Conservation (phyloP, 2,113 vertebrate genomes). For the Pachyramphus minor region DNA sequence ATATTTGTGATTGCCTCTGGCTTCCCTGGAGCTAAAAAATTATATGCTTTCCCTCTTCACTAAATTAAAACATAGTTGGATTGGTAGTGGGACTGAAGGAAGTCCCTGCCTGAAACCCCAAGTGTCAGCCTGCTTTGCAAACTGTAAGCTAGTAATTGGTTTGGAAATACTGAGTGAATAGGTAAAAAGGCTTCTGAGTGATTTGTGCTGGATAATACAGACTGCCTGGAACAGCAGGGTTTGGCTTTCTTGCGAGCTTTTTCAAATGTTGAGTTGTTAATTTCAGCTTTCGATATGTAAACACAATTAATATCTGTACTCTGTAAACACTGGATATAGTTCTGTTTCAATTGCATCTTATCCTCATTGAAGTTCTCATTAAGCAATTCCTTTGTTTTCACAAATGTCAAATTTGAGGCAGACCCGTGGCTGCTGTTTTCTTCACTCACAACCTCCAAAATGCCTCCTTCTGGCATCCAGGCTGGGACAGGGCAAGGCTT, state of each 20-base stretch:
- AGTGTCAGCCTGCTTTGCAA: conserved; percentile 64
- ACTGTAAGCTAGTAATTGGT: conserved; percentile 69
- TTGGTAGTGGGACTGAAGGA: conserved; percentile 64
- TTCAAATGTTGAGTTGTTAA: background rate
- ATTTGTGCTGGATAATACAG: conserved; percentile 10
- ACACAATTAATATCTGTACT: conserved; percentile 25
- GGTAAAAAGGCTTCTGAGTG: conserved; percentile 58
- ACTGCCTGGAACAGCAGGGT: background rate
- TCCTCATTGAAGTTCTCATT: background rate
- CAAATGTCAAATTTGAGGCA: background rate
- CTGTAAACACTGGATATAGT: background rate
- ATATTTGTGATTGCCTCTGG: conserved; percentile 69
- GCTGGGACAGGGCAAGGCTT: background rate
- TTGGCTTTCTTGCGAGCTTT: background rate
- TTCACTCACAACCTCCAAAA: background rate
- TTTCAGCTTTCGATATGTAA: background rate
- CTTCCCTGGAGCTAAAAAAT: conserved; percentile 69
- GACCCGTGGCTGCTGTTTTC: background rate
- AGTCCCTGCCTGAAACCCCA: conserved; percentile 59
- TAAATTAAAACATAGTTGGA: conserved; percentile 70
- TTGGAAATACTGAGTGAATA: conserved; percentile 64
- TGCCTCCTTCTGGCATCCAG: background rate
- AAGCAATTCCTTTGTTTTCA: conserved; percentile 9
- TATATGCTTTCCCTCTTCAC: conserved; percentile 70
- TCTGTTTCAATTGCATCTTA: background rate